Conservation (phyloP, 2,797 vertebrate species). For the Falco berigora region DNA sequence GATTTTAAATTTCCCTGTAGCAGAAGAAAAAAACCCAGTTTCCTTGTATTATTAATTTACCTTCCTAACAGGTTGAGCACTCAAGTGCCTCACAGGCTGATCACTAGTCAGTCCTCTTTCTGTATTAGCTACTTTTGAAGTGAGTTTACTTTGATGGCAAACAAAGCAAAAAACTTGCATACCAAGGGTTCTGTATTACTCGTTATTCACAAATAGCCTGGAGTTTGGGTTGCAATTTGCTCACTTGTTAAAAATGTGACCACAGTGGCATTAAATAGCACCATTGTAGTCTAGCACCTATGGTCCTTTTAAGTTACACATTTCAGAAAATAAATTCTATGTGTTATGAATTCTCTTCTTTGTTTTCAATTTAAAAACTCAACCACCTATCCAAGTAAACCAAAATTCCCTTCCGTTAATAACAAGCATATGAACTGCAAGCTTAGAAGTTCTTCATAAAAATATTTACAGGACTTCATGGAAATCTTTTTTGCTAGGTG, state of each 20-base stretch:
- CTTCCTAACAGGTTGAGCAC: not conserved
- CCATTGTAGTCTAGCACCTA: not conserved
- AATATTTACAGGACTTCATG: constrained; percentile 45
- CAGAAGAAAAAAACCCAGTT: rapidly evolving
- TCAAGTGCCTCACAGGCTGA: not conserved
- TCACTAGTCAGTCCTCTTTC: not conserved
- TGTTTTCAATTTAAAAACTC: not conserved
- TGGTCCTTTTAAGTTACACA: not conserved
- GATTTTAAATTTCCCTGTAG: not conserved
- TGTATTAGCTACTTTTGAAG: not conserved
- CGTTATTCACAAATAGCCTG: not conserved
- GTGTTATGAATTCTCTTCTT: constrained; percentile 10
- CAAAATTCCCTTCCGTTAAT: constrained; percentile 38
- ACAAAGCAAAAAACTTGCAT: not conserved
- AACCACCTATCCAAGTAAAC: not conserved
- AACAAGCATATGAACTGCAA: constrained; percentile 43
- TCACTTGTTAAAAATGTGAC: not conserved
- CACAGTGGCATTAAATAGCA: constrained; percentile 43
- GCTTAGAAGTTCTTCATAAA: constrained; percentile 59
- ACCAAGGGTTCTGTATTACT: not conserved
- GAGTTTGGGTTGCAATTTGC: not conserved
- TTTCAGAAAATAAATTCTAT: constrained; percentile 8
- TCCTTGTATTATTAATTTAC: not conserved
- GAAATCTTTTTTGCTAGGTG: constrained; percentile 58
- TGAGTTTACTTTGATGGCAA: not conserved